These are phyloP conservation scores for Agraylea sexmaculata DNA, from an alignment of 1,140 invertebrate species.

Conservation along the genomic window DNA sequence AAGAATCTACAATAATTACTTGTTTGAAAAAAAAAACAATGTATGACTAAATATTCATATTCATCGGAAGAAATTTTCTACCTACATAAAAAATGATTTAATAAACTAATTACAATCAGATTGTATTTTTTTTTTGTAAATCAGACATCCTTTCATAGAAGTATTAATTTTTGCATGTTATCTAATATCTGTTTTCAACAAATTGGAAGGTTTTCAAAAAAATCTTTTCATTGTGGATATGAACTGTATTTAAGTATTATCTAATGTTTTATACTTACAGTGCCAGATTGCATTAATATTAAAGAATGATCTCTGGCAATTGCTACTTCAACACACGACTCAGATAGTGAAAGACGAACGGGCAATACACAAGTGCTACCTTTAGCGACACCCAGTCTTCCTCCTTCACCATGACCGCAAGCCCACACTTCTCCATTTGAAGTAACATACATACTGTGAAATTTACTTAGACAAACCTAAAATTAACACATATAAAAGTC, in stretches of 20 bases:
- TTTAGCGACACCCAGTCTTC: slow-evolving; percentile 47
- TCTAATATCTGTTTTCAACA: too few species aligned
- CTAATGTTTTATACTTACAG: slow-evolving; percentile 23
- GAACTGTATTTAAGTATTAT: background rate
- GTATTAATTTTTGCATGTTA: too few species aligned
- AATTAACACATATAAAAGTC: slow-evolving; percentile 21
- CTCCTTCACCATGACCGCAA: slow-evolving; percentile 66
- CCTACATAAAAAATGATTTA: too few species aligned
- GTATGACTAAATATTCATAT: too few species aligned
- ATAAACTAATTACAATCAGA: too few species aligned
- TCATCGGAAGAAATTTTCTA: too few species aligned
- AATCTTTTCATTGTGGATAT: too few species aligned
- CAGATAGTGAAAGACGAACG: slow-evolving; percentile 23
- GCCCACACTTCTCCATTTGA: slow-evolving; percentile 45
- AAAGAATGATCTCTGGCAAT: slow-evolving; percentile 53
- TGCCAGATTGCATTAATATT: slow-evolving; percentile 45
- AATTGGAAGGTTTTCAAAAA: too few species aligned
- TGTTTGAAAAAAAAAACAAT: background rate
- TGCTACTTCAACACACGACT: slow-evolving; percentile 29
- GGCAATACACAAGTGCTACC: slow-evolving; percentile 22
- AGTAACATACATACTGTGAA: slow-evolving; percentile 56
- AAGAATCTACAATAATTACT: slow-evolving; percentile 34
- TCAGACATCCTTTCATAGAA: too few species aligned
- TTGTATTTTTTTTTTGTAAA: too few species aligned
- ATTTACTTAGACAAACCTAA: slow-evolving; percentile 53